These are phyloP conservation scores for Eupsittula cactorum DNA, from an alignment of 2,113 vertebrate genomes.

Conservation along the genomic window DNA sequence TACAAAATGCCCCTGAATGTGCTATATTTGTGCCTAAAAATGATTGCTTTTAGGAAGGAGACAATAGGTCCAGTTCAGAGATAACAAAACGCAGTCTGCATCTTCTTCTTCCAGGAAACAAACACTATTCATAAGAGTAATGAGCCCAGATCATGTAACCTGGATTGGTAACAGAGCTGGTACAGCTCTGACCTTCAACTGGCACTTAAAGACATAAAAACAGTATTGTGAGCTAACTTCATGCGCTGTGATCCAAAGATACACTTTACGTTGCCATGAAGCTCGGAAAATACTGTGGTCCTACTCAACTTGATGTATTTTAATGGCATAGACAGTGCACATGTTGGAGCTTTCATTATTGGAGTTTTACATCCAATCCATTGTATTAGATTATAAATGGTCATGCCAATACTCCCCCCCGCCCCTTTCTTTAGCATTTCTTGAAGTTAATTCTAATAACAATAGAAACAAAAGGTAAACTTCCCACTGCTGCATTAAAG, in stretches of 20 bases:
- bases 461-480: background rate
- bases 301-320: background rate
- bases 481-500: background rate
- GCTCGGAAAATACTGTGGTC: background rate
- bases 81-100: background rate
- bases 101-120: background rate
- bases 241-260: background rate
- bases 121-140: background rate
- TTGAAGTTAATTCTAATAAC: background rate
- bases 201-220: background rate
- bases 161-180: background rate
- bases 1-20: background rate
- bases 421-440: background rate
- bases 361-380: background rate
- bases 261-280: background rate
- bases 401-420: too few species aligned
- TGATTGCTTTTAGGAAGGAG: background rate
- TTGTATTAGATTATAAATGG: too few species aligned
- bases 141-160: background rate
- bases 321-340: background rate
- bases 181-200: background rate
- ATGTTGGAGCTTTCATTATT: background rate
- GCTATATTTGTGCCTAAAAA: background rate
- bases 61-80: background rate
- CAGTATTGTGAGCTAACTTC: background rate